Conservation (phyloP, 2,888 invertebrate genomes). For the Choreutis nemorana region DNA sequence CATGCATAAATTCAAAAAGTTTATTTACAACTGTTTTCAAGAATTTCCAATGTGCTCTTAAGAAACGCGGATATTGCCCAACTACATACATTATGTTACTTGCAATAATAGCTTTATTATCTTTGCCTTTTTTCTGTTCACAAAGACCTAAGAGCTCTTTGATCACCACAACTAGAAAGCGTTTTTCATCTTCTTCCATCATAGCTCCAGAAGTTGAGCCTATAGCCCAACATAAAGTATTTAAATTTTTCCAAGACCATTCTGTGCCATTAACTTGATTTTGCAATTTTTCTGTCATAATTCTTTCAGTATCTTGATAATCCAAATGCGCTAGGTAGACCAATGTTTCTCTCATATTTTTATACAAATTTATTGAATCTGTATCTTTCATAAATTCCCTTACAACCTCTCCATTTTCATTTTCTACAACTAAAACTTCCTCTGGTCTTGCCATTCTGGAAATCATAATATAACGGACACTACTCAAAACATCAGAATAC, state of each 20-base stretch:
- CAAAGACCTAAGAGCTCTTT: slow-evolving; percentile 96
- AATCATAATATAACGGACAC: slow-evolving; percentile 97
- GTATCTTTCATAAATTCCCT: slow-evolving; percentile 99
- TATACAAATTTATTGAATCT: slow-evolving; percentile 98
- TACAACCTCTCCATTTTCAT: slow-evolving; percentile 99
- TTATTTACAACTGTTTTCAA: slow-evolving; percentile 99
- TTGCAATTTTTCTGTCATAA: slow-evolving; percentile 98
- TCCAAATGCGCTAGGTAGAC: slow-evolving; percentile 99
- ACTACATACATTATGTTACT: slow-evolving; percentile 99
- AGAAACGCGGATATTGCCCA: slow-evolving; percentile 98
- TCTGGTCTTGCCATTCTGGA: slow-evolving; percentile 99
- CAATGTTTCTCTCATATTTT: slow-evolving; percentile 97
- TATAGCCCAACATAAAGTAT: slow-evolving; percentile 99
- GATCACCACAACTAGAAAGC: slow-evolving; percentile 98
- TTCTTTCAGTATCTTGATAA: slow-evolving; percentile 95
- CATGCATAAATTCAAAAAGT: slow-evolving; percentile 99
- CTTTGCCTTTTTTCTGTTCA: slow-evolving; percentile 98
- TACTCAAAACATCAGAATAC: slow-evolving; percentile 83
- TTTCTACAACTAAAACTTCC: slow-evolving; percentile 99
- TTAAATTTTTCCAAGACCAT: slow-evolving; percentile 99
- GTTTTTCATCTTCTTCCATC: slow-evolving; percentile 99
- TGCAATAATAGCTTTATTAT: slow-evolving; percentile 99
- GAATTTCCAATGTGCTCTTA: slow-evolving; percentile 99
- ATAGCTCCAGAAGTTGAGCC: slow-evolving; percentile 99
- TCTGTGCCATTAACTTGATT: slow-evolving; percentile 98